Conservation (phyloP, 2,113 vertebrate species). For the Catharus minimus region DNA sequence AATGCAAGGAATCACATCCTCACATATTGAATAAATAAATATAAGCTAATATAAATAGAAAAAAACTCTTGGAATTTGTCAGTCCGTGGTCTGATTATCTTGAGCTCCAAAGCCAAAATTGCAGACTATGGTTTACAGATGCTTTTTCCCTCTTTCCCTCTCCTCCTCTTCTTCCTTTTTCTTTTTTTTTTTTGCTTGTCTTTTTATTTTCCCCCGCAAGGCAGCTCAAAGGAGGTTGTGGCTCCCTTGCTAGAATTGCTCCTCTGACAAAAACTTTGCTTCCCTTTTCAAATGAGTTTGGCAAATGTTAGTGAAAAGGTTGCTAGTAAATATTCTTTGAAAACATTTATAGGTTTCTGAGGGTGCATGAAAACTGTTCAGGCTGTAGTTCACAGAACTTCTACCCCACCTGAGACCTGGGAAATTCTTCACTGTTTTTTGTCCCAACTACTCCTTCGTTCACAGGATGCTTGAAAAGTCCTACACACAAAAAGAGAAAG, state of each 20-base stretch:
- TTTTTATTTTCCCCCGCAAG: background rate
- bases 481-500: background rate
- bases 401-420: background rate
- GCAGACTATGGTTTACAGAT: constrained; percentile 64
- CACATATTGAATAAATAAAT: constrained; percentile 71
- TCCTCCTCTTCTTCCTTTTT: background rate
- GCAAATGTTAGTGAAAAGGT: constrained; percentile 27
- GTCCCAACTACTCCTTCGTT: background rate
- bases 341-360: constrained; percentile 41
- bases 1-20: constrained; percentile 59
- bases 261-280: constrained; percentile 11
- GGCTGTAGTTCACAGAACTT: constrained; percentile 28
- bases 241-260: constrained; percentile 7
- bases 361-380: constrained; percentile 23
- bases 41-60: constrained; percentile 64
- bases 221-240: background rate
- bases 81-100: constrained; percentile 53
- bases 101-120: constrained; percentile 52
- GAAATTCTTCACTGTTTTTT: constrained; percentile 23
- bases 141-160: background rate
- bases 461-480: background rate
- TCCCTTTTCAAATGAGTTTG: constrained; percentile 33
- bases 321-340: constrained; percentile 46
- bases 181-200: background rate
- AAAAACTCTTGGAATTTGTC: constrained; percentile 63